A percentile compares a stretch with the other conserved stretches of the same genome.
These are phyloP conservation scores for Ephydatia muelleri DNA, from an alignment of 37 sponge, comb jelly and placozoan species.

Conservation along the genomic window DNA sequence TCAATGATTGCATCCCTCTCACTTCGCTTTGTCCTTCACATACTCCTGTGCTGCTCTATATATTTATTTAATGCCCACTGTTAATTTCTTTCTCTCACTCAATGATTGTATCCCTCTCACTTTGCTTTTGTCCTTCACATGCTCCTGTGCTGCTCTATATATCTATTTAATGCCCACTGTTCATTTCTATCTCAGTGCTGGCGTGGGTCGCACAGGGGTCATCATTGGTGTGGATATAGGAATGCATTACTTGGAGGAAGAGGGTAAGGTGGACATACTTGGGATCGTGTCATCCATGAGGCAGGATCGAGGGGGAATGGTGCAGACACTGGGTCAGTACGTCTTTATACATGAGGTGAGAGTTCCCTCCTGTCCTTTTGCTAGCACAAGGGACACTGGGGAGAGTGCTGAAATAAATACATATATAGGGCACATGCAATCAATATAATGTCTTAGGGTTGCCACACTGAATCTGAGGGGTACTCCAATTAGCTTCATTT, in stretches of 20 bases:
- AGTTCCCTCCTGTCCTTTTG: not conserved
- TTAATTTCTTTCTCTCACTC: not conserved
- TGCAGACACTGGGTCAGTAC: conserved; percentile 89
- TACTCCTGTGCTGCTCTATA: not conserved
- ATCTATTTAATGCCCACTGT: conserved; percentile 11
- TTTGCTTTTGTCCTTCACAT: not conserved
- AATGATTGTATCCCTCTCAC: not conserved
- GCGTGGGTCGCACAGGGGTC: conserved; percentile 88
- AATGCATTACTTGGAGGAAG: conserved; percentile 74
- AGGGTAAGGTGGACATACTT: conserved; percentile 70
- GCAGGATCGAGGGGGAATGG: conserved; percentile 94
- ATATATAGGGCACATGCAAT: too few species aligned
- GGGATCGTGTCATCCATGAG: conserved; percentile 77
- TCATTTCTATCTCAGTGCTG: conserved; percentile 49
- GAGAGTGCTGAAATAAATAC: too few species aligned
- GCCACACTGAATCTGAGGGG: too few species aligned
- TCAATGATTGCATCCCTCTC: not conserved
- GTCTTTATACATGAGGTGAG: conserved; percentile 57
- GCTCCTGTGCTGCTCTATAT: not conserved
- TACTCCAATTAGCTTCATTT: too few species aligned
- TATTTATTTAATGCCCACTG: conserved; percentile 9
- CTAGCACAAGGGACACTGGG: too few species aligned
- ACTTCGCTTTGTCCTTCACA: not conserved
- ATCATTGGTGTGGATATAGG: conserved; percentile 82
- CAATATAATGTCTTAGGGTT: too few species aligned